Percentiles rank a stretch among this genome's conserved stretches.
These are phyloP conservation scores for Patiria pectinifera DNA, from an alignment of 53 echinoderm and acorn worm genomes.

Conservation along the genomic window DNA sequence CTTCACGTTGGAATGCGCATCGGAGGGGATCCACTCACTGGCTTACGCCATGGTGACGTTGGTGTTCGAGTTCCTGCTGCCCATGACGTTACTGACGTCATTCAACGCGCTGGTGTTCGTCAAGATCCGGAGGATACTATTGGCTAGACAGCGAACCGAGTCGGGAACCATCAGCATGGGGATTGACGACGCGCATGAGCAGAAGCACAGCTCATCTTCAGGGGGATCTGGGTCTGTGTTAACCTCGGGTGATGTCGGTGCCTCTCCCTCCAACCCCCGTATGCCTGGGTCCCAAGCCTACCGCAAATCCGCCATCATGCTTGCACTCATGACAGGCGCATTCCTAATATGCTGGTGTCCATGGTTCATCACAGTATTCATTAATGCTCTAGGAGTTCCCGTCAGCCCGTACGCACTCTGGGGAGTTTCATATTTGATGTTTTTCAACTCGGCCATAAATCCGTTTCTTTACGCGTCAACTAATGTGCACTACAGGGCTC, in stretches of 20 bases:
- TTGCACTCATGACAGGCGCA: constrained; percentile 27
- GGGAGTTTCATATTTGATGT: constrained; percentile 49
- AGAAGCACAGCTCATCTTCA: not conserved
- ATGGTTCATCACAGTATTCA: constrained; percentile 41
- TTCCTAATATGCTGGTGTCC: constrained; percentile 58
- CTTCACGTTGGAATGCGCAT: constrained; percentile 38
- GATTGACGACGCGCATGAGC: too few relatives aligned
- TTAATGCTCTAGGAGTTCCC: constrained; percentile 7
- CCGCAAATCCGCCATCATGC: constrained; percentile 59
- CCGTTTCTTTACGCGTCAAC: constrained; percentile 61
- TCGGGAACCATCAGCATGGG: constrained; percentile 27
- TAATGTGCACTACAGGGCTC: constrained; percentile 47
- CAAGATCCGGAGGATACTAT: constrained; percentile 17
- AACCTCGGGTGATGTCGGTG: not conserved
- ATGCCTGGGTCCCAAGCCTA: constrained; percentile 33
- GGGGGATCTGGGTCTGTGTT: not conserved
- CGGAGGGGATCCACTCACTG: constrained; percentile 34
- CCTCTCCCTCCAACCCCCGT: not conserved
- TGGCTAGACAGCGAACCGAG: constrained; percentile 15
- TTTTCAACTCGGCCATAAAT: constrained; percentile 52
- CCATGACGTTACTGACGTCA: constrained; percentile 5
- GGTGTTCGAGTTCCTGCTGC: constrained; percentile 34
- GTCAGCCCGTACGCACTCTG: constrained; percentile 29
- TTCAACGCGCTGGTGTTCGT: constrained; percentile 39
- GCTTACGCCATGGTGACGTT: constrained; percentile 44